Base-by-base conservation (phyloP, 2,113 vertebrate genomes). In the Mus pahari region DNA sequence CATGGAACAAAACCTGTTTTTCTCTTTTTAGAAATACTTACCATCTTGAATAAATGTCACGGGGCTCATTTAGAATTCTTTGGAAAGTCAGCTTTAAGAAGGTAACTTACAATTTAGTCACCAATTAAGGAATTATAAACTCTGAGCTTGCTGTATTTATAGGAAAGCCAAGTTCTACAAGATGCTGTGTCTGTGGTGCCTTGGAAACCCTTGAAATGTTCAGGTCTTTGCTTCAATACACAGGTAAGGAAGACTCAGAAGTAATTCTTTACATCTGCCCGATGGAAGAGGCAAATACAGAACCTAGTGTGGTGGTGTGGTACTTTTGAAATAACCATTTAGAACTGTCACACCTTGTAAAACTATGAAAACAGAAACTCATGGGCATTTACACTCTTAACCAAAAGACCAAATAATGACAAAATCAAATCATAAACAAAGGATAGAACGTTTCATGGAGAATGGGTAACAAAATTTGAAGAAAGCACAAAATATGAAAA, bases 1-100 rank as follows among this genome's bases (percentile, higher is more conserved):
- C 62, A 82, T 94, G 73, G 62, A 64, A 73, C 84, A 89, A 95
- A 97, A 91, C 88, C 88, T 89, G 42, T 84, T 89, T 75, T 86
- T 75, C 77, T 62, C 91, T 74, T 91, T 60, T 91, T 60, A 92
- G 77, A 96, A 91, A 95, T 97, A 98, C 97, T 98, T 98, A 98
- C 97, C 97, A 74, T 79, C 24, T 48, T 48, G 77, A 88, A 96
- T 60, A 39, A 93, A 60, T 70, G 55, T 36, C 92, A 94, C 68
- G 94, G 50, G 86, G 62, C 75, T 97, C 93, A 91, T 78, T 96
- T 94, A 95, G 87, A 97, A 88, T 90, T 97, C 96, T 84, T 95
- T 94, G 81, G 89, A 64, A 96, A 84, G 66, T 90, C 94, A 96
- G 83, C 78, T 83, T 97, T 97, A 95, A 92, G 92, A 91, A 28